Base-by-base conservation (phyloP, 1,140 invertebrate species). In the Bombus confusus region DNA sequence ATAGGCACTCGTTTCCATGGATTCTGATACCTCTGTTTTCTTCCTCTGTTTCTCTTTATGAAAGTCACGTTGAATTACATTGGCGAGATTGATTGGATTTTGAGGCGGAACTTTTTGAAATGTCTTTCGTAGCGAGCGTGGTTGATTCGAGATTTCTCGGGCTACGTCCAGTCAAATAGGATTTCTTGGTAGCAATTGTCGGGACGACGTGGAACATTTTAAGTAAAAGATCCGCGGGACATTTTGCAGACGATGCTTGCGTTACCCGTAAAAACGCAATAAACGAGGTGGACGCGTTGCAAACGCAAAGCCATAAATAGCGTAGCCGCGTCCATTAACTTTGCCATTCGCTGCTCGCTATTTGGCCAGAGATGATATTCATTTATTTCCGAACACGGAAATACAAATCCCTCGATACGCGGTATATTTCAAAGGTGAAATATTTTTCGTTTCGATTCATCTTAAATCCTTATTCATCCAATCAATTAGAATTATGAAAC, bases 261-360 rank as follows among this genome's bases (percentile, higher is more conserved):
- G 12, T 57, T 25, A 25, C 1, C 25, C 57, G 28, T 62, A 62
- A 62, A 77, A 62, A 77, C 4, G 37, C 37, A 39, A 22, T 59
- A n/a, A 77, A 77, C 52, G 47, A 13, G 4, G 75, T 62, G 34
- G 28, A 62, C 74, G 18, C 41, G 41, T 57, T 12, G 74, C 74
- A 39, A 62, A 77, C 62, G 34, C 52, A 77, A 77, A 77, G 34
- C 10, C 75, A 77, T 77, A 77, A 77, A 77, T 62, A 39, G 12
- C 9, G 34, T 25, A 34, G 34, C n/a, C 1, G 15, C 37, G 75
- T 9, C 37, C 57, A 39, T 77, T 77, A 77, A 62, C 52, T 39
- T 5, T 25, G 74, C 22, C 43, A 22, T 62, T 76, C 9, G 37
- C 28, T 13, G 34, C 13, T 34, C 9, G 13, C 57, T 62, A 9